These are phyloP conservation scores for Drosophila takahashii DNA, from an alignment of 1,140 invertebrate species.

Conservation along the genomic window DNA sequence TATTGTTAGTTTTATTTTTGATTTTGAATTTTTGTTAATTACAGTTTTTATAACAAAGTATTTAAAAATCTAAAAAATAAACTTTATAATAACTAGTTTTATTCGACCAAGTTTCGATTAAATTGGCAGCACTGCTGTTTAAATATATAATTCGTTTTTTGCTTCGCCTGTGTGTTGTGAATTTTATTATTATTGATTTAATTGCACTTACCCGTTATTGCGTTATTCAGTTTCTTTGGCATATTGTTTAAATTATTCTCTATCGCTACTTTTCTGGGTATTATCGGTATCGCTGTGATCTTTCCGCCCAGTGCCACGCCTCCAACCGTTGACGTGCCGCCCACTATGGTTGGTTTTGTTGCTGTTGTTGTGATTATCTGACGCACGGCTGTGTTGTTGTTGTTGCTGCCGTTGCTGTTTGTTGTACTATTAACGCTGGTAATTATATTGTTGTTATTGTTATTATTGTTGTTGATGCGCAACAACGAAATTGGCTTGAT, in stretches of 20 bases:
- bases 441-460: constrained; percentile 40
- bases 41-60: too few species aligned
- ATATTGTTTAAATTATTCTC: constrained; percentile 66
- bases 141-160: background rate
- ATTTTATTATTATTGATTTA: too few species aligned
- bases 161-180: background rate
- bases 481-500: constrained; percentile 49
- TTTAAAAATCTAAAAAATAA: too few species aligned
- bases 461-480: constrained; percentile 45
- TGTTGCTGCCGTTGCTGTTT: constrained; percentile 6
- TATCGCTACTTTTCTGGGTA: constrained; percentile 52
- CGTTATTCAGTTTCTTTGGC: constrained; percentile 73
- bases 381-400: background rate
- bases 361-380: constrained; percentile 15
- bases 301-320: constrained; percentile 37
- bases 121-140: constrained; percentile 7
- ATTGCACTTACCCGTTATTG: constrained; percentile 55
- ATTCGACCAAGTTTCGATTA: background rate
- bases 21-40: too few species aligned
- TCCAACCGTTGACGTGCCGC: constrained; percentile 5
- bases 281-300: constrained; percentile 45
- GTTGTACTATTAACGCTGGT: constrained; percentile 11
- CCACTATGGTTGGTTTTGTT: background rate
- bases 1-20: too few species aligned
- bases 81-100: too few species aligned